Percentiles rank a stretch among this genome's conserved stretches.
phyloP scores from a whole-genome alignment of 2,888 invertebrate species.

The Pyralis farinalis region DNA sequence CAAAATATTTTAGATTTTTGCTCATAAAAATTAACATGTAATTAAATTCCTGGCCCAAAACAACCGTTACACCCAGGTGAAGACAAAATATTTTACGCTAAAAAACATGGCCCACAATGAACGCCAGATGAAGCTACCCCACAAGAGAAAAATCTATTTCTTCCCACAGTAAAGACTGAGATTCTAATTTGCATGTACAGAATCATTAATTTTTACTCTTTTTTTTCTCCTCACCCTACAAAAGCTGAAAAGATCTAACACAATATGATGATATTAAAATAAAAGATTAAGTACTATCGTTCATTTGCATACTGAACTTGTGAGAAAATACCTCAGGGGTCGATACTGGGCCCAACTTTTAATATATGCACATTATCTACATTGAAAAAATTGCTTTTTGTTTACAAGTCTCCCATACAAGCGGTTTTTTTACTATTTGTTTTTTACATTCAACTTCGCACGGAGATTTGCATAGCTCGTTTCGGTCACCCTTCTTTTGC shows the following conservation, averaged over 20 bases:
- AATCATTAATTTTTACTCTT: conserved; percentile 69
- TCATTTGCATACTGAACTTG: conserved; percentile 70
- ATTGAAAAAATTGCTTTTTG: conserved; percentile 73
- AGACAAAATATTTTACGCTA: neutral
- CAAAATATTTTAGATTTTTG: no score
- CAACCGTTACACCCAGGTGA: no score
- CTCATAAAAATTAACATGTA: no score
- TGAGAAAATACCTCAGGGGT: conserved; percentile 68
- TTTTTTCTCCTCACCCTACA: conserved; percentile 57
- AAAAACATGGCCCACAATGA: conserved; percentile 33
- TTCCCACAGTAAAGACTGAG: conserved; percentile 59
- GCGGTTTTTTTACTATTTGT: conserved; percentile 73
- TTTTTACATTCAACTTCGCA: conserved; percentile 74
- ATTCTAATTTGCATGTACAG: conserved; percentile 62
- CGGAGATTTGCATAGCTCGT: conserved; percentile 78
- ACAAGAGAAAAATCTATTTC: conserved; percentile 26
- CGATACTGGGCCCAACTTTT: conserved; percentile 46
- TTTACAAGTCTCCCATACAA: conserved; percentile 70
- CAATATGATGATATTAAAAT: conserved; percentile 78
- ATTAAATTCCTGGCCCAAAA: no score
- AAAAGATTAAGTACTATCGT: conserved; percentile 70
- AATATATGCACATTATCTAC: conserved; percentile 53
- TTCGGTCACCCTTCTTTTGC: conserved; percentile 47
- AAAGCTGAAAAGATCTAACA: conserved; percentile 57
- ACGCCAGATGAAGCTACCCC: conserved; percentile 20